A percentile compares a stretch with the other conserved stretches of the same genome.
Conservation (phyloP, 92 coral and sea anemone species). For the Palythoa grandiflora region DNA sequence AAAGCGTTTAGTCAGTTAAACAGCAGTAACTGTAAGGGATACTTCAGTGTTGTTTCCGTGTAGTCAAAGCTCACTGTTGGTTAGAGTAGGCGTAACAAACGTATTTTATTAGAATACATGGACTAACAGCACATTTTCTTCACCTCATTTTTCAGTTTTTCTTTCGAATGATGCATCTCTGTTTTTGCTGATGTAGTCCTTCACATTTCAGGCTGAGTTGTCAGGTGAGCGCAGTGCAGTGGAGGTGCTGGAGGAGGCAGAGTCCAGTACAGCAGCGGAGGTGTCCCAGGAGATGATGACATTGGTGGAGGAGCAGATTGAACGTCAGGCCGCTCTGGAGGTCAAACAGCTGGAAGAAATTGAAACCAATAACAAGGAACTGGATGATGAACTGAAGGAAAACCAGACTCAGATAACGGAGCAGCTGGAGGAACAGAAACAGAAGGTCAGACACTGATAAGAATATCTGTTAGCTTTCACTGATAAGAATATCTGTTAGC, state of each 20-base stretch:
- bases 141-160: no score
- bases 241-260: slow-evolving; percentile 89
- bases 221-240: slow-evolving; percentile 84
- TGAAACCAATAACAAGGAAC: slow-evolving; percentile 64
- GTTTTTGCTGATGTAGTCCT: not conserved
- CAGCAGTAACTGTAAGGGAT: no score
- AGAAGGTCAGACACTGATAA: slow-evolving; percentile 68
- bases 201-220: slow-evolving; percentile 73
- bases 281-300: slow-evolving; percentile 67
- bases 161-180: no score
- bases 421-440: slow-evolving; percentile 89
- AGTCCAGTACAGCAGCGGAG: slow-evolving; percentile 59
- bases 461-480: not conserved
- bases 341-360: slow-evolving; percentile 81
- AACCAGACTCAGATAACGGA: slow-evolving; percentile 71
- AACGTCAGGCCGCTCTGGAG: slow-evolving; percentile 79
- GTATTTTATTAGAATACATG: no score
- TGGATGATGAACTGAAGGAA: slow-evolving; percentile 58
- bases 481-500: no score
- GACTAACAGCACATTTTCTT: no score
- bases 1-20: no score
- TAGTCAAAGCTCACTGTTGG: no score
- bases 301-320: slow-evolving; percentile 81
- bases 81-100: no score
- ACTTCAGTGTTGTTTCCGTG: no score